phyloP scores from a whole-genome alignment of 53 echinoderm and acorn worm genomes.

The Paracentrotus lividus region DNA sequence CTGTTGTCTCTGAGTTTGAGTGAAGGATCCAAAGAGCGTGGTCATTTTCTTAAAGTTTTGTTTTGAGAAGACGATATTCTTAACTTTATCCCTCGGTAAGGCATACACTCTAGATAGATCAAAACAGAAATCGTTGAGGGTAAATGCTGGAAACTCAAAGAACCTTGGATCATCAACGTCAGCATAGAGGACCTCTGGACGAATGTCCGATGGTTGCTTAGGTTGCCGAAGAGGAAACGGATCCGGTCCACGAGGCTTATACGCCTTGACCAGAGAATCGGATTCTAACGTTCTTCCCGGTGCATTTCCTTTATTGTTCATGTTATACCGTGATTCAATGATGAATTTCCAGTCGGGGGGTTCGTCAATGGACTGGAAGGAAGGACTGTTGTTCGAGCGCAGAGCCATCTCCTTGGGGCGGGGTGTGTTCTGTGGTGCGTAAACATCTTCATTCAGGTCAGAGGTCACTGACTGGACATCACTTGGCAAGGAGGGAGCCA shows the following conservation, averaged over 20 bases:
- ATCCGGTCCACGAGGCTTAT: slow-evolving; percentile 97
- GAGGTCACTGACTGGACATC: slow-evolving; percentile 89
- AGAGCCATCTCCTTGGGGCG: slow-evolving; percentile 69
- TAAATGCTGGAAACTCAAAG: slow-evolving; percentile 81
- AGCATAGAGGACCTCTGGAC: slow-evolving; percentile 83
- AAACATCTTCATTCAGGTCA: slow-evolving; percentile 79
- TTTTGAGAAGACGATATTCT: slow-evolving; percentile 89
- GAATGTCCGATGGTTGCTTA: slow-evolving; percentile 80
- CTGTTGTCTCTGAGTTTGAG: slow-evolving; percentile 74
- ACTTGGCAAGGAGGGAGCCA: slow-evolving; percentile 84
- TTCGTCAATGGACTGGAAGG: slow-evolving; percentile 36
- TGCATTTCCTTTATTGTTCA: slow-evolving; percentile 65
- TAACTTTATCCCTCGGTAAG: slow-evolving; percentile 74
- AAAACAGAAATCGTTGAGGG: slow-evolving; percentile 85
- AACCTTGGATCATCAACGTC: slow-evolving; percentile 85
- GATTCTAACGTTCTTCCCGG: slow-evolving; percentile 78
- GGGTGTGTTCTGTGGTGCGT: slow-evolving; percentile 92
- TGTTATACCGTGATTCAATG: slow-evolving; percentile 87
- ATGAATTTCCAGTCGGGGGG: slow-evolving; percentile 81
- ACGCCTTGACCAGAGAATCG: slow-evolving; percentile 86
- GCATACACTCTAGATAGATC: slow-evolving; percentile 73
- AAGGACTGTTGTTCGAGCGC: slow-evolving; percentile 35
- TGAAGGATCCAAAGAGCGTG: slow-evolving; percentile 92
- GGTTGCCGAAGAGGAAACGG: slow-evolving; percentile 87
- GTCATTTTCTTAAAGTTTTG: slow-evolving; percentile 99